Percentiles rank a stretch among this genome's conserved stretches.
Conservation (phyloP, 2,113 vertebrate species). For the Phalacrocorax aristotelis region DNA sequence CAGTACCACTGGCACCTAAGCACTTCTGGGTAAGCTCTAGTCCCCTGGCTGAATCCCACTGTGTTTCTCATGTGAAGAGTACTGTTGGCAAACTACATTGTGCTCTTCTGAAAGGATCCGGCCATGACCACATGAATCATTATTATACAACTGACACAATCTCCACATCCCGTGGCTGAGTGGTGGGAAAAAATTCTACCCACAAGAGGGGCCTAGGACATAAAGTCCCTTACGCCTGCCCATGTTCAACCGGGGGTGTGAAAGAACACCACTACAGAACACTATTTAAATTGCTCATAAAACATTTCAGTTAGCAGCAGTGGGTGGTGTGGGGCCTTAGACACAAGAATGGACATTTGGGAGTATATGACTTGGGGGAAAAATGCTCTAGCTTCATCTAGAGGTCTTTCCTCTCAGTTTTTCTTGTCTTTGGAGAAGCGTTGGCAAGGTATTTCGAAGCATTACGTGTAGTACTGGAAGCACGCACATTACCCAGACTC, state of each 20-base stretch:
- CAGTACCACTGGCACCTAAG: neutral
- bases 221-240: neutral
- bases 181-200: neutral
- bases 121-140: neutral
- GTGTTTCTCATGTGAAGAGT: neutral
- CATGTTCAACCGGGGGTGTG: neutral
- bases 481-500: neutral
- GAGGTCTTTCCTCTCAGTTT: neutral
- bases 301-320: neutral
- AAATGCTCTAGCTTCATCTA: neutral
- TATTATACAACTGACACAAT: neutral
- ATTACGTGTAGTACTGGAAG: neutral
- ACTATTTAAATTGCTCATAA: neutral
- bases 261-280: neutral
- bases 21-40: neutral
- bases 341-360: neutral
- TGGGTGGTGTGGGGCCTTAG: neutral
- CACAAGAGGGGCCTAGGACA: neutral
- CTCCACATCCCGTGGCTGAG: neutral
- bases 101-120: neutral
- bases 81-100: neutral
- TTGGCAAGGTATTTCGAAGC: neutral
- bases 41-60: neutral
- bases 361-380: neutral
- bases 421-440: neutral